A percentile compares a stretch with the other conserved stretches of the same genome.
Conservation (phyloP, 2,113 vertebrate species). For the Hemibates koningsi region DNA sequence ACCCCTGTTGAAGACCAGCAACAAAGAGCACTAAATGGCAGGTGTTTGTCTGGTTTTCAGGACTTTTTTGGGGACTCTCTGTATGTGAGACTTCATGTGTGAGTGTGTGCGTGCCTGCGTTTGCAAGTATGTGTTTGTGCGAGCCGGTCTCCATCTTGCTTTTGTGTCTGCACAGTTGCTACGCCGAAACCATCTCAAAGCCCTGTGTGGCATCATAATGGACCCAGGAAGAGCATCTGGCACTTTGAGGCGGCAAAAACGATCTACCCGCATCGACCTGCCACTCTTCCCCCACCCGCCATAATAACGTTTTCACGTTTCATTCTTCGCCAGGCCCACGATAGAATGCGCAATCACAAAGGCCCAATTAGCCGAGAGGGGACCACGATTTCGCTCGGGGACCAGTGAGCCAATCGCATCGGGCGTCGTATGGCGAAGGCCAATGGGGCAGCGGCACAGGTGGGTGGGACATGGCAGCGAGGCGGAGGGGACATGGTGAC, state of each 20-base stretch:
- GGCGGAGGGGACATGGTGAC: slow-evolving; percentile 73
- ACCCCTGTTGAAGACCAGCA: neutral
- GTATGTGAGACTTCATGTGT: neutral
- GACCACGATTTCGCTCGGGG: slow-evolving; percentile 51
- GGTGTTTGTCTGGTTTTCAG: neutral
- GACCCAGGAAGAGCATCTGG: slow-evolving; percentile 83
- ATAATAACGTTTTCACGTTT: slow-evolving; percentile 66
- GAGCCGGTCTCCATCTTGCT: slow-evolving; percentile 55
- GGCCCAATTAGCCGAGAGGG: slow-evolving; percentile 66
- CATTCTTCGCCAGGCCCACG: slow-evolving; percentile 65
- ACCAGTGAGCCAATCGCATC: slow-evolving; percentile 42
- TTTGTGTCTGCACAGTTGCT: slow-evolving; percentile 72
- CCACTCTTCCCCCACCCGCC: slow-evolving; percentile 57
- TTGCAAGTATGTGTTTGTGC: slow-evolving; percentile 25
- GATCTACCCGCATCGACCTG: slow-evolving; percentile 46
- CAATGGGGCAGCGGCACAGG: slow-evolving; percentile 78
- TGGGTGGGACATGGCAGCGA: slow-evolving; percentile 74
- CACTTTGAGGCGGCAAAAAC: slow-evolving; percentile 50
- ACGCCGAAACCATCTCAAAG: slow-evolving; percentile 62
- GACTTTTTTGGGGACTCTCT: neutral
- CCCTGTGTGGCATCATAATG: slow-evolving; percentile 73
- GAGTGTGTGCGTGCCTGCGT: neutral
- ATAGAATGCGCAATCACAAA: slow-evolving; percentile 81
- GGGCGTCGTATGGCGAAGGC: slow-evolving; percentile 51
- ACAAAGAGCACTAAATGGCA: neutral